Evolutionary conservation across 2,113 vertebrate genomes (phyloP).

Genomic region (Hippopotamus amphibius): DNA sequence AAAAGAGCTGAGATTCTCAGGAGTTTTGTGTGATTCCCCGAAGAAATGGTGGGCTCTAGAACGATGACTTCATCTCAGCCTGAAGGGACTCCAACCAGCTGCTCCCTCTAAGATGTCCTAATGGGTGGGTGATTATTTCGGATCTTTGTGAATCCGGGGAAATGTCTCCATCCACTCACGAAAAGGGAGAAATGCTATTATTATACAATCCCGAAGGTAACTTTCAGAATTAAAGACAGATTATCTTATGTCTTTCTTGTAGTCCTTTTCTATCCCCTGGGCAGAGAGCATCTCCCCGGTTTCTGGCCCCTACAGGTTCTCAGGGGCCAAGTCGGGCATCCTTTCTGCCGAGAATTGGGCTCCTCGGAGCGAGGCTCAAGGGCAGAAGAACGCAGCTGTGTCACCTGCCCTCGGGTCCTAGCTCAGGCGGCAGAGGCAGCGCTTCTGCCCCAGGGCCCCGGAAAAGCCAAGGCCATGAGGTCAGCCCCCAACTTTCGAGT

Average conservation of each 20-base stretch:
- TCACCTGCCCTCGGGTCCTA: not conserved
- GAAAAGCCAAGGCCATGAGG: not conserved
- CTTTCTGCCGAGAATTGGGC: not conserved
- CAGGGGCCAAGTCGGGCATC: rapidly evolving
- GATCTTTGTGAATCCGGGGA: not conserved
- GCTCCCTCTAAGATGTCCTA: not conserved
- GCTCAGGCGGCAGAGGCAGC: not conserved
- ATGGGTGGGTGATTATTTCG: not conserved
- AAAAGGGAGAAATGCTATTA: not conserved
- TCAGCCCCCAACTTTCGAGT: not conserved
- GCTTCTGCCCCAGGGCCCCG: not conserved
- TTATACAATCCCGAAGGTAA: not conserved
- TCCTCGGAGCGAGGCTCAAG: rapidly evolving
- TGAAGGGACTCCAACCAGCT: not conserved
- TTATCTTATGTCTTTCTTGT: not conserved
- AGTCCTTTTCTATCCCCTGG: rapidly evolving
- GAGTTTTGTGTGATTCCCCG: not conserved
- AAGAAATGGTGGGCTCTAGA: not conserved
- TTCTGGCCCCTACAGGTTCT: not conserved
- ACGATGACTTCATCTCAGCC: rapidly evolving
- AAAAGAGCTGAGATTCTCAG: not conserved
- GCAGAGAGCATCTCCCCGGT: rapidly evolving
- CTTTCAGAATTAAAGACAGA: not conserved
- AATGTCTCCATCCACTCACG: not conserved
- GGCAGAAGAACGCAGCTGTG: rapidly evolving